phyloP scores from a whole-genome alignment of 2,113 vertebrate species.

The Cygnus buccinator region DNA sequence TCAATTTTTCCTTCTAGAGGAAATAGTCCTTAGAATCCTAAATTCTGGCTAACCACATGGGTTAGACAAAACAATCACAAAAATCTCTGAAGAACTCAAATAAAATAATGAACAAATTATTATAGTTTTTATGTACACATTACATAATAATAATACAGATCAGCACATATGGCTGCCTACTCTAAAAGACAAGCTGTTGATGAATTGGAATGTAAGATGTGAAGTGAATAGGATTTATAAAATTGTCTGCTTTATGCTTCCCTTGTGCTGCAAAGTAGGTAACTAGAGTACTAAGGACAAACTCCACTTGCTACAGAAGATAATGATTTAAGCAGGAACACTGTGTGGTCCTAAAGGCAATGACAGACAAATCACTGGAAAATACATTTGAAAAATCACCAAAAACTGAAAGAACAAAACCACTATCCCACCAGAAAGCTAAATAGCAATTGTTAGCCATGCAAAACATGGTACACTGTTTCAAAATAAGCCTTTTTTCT shows the following conservation, averaged over 20 bases:
- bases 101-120: background rate
- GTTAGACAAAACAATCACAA: background rate
- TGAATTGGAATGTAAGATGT: background rate
- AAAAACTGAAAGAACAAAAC: constrained; percentile 5
- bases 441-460: background rate
- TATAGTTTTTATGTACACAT: background rate
- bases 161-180: background rate
- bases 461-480: background rate
- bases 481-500: background rate
- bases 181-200: background rate
- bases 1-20: background rate
- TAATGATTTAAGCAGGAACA: background rate
- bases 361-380: background rate
- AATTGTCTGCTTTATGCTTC: background rate
- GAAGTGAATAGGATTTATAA: background rate
- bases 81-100: background rate
- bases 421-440: background rate
- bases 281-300: background rate
- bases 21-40: background rate
- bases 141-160: background rate
- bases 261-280: background rate
- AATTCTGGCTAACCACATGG: background rate
- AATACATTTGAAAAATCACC: background rate
- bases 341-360: background rate
- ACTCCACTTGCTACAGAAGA: background rate